phyloP scores from a whole-genome alignment of 2,113 vertebrate genomes.

The Hassar affinis region DNA sequence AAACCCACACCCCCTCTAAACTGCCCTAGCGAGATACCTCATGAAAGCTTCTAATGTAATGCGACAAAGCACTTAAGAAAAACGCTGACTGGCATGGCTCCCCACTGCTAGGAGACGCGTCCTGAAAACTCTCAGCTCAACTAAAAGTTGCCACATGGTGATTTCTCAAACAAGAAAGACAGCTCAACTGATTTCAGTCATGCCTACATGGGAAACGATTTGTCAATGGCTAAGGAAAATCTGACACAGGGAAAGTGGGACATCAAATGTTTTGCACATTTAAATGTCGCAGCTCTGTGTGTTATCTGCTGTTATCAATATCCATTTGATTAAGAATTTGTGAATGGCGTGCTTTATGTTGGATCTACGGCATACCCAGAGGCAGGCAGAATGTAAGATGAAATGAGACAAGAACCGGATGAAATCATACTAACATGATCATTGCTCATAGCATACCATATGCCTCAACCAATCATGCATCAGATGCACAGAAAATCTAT shows the following conservation, averaged over 20 bases:
- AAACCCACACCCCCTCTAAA: conserved; percentile 1
- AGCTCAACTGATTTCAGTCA: neutral
- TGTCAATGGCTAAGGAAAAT: neutral
- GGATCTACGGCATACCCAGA: conserved; percentile 62
- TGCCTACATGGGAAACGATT: conserved; percentile 5
- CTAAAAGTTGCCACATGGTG: neutral
- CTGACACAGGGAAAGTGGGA: neutral
- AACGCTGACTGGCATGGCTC: neutral
- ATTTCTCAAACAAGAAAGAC: neutral
- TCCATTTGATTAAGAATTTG: neutral
- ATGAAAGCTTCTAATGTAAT: conserved; percentile 22
- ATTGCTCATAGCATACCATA: neutral
- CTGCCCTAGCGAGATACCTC: conserved; percentile 14
- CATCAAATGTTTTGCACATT: neutral
- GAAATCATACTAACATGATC: neutral
- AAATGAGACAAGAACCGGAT: neutral
- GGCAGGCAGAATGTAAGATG: conserved; percentile 41
- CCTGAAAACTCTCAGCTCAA: conserved; percentile 13
- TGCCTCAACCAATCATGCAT: neutral
- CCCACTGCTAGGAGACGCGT: conserved; percentile 15
- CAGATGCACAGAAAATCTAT: neutral
- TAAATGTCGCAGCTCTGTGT: neutral
- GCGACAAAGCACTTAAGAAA: conserved; percentile 31
- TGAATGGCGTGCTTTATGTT: conserved; percentile 58
- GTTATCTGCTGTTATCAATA: neutral